Percentiles rank a stretch among this genome's conserved stretches.
Conservation (phyloP, 2,113 vertebrate genomes). For the Cervus canadensis region DNA sequence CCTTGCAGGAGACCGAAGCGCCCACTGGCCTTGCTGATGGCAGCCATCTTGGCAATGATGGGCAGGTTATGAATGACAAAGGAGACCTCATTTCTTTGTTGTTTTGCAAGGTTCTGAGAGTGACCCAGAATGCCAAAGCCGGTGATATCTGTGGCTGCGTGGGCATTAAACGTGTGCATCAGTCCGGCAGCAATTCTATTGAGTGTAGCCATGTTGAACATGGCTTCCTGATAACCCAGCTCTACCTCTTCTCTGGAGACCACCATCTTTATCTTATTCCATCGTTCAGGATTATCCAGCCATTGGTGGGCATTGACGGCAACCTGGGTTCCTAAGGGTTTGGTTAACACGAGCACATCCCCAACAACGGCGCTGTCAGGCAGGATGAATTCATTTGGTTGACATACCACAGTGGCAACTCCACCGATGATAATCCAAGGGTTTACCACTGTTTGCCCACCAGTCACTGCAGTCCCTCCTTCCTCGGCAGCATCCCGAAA, state of each 20-base stretch:
- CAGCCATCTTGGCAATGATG: conserved; percentile 92
- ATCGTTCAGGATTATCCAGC: conserved; percentile 90
- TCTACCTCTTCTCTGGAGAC: conserved; percentile 92
- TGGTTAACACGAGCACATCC: conserved; percentile 92
- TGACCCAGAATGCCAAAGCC: conserved; percentile 95
- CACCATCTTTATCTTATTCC: conserved; percentile 94
- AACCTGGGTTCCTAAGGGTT: conserved; percentile 92
- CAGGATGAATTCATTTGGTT: conserved; percentile 93
- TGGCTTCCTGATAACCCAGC: conserved; percentile 93
- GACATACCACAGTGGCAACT: conserved; percentile 92
- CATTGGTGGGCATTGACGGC: conserved; percentile 93
- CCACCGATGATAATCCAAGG: conserved; percentile 95
- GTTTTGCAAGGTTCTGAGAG: conserved; percentile 88
- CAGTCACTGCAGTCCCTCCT: conserved; percentile 92
- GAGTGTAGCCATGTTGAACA: conserved; percentile 94
- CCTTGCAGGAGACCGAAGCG: conserved; percentile 89
- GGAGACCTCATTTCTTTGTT: conserved; percentile 89
- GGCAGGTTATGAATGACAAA: conserved; percentile 96
- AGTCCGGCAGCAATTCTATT: conserved; percentile 87
- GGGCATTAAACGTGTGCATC: conserved; percentile 90
- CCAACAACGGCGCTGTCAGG: conserved; percentile 91
- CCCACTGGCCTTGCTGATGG: conserved; percentile 92
- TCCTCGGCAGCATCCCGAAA: conserved; percentile 94
- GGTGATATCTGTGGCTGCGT: conserved; percentile 93
- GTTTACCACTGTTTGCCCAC: conserved; percentile 92